phyloP scores from a whole-genome alignment of 2,113 vertebrate genomes.

The Quiscalus mexicanus region DNA sequence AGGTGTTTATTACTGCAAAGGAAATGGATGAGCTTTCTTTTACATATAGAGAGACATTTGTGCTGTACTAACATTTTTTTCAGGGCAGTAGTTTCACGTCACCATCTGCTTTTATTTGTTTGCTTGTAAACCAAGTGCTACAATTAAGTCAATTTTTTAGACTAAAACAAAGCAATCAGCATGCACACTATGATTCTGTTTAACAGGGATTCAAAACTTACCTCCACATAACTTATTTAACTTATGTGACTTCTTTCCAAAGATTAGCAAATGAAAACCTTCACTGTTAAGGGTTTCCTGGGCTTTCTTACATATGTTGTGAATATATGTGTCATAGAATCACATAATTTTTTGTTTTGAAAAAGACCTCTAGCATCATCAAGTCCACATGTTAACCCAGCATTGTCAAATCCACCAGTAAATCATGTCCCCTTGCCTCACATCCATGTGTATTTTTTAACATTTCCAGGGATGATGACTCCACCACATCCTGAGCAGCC shows the following conservation, averaged over 20 bases:
- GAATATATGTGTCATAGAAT: not conserved
- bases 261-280: not conserved
- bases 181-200: not conserved
- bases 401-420: not conserved
- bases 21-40: not conserved
- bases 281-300: not conserved
- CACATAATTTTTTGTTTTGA: not conserved
- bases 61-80: not conserved
- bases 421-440: not conserved
- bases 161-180: not conserved
- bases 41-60: not conserved
- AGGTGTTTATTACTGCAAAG: not conserved
- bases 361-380: not conserved
- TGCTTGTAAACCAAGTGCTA: not conserved
- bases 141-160: not conserved
- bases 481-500: not conserved
- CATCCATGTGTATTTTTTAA: not conserved
- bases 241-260: not conserved
- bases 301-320: not conserved
- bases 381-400: not conserved
- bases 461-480: not conserved
- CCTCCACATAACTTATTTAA: not conserved
- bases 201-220: not conserved
- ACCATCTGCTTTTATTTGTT: not conserved
- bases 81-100: not conserved